Base-by-base conservation (phyloP, 2,797 vertebrate genomes). In the Microcaecilia unicolor region DNA sequence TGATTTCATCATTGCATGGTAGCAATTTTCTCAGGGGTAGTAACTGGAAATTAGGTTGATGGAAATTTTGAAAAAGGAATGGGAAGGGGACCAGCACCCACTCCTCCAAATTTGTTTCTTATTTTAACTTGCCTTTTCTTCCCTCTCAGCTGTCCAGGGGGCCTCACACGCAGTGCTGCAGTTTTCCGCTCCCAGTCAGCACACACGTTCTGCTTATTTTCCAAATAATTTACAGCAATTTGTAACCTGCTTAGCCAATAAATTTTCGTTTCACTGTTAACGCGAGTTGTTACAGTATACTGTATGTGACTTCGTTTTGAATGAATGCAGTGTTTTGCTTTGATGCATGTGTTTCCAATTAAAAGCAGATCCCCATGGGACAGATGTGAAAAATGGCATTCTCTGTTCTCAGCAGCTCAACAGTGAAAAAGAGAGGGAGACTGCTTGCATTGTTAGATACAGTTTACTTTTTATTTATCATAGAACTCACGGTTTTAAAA, bases 301-400 rank as follows among this genome's bases (percentile, higher is more conserved):
- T n/a, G n/a, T n/a, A n/a, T n/a, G n/a, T n/a, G n/a, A n/a, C n/a
- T 19, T 42, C 50, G 50, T 37, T 72, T 22, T 34, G 33, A 35
- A 51, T n/a, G n/a, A 33, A 47, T 15, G 22, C 5, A 5, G 25
- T 0, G 1, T 26, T 19, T 48, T 42, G 17, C 67, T 66, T 58
- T 50, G 40, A 46, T 70, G 61, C 76, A 74, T 59, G 44, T 83
- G 74, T 72, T 72, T 65, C 48, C 64, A 55, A 67, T 72, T 74
- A 58, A 18, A 28, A 67, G 22, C 48, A 51, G 22, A 12, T 51
- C 67, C 64, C 43, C 55, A 14, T 36, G 48, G 53, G 59, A 48
- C 21, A 34, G 31, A 44, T 32, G 13, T 18, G 34, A 65, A 58
- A 44, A 29, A 22, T n/a, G 38, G 9, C 31, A 4, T 21, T 55